Base-by-base conservation (phyloP, 2,888 invertebrate genomes). In the Drosophila anomelani region DNA sequence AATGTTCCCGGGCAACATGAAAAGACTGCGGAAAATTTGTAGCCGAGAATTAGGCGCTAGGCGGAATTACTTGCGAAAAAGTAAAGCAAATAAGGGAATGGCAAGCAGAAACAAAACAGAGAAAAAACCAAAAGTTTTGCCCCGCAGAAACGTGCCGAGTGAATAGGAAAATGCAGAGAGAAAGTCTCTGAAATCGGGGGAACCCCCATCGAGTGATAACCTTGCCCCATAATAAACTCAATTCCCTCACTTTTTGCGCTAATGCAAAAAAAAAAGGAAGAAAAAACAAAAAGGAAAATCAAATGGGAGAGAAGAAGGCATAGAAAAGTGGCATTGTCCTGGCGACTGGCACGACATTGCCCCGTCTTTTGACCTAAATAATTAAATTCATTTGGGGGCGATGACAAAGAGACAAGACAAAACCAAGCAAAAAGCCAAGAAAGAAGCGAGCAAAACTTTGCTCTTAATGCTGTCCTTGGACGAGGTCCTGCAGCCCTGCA, bases 331-430 rank as follows among this genome's bases (percentile, higher is more conserved):
- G 68, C 79, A 84, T 86, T 84, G 84, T 84, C 80, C 69, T 77
- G 75, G 75, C 81, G 83, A 79, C 79, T 75, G 79, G 70, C 66
- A 78, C 78, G 75, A 79, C 73, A 76, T 69, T 44, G 44, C 64
- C 58, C 47, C 67, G 73, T 80, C 82, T 77, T 85, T 82, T 87
- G 87, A 86, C 88, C 87, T 77, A 85, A 82, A 88, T 87, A 87
- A 87, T 87, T 87, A 86, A 88, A 86, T 86, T 86, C 79, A 79
- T 68, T 75, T 60, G 56, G 71, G 61, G 54, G 47, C 67, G 53
- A 44, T 46, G 53, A 44, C 56, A 39, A 41, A 62, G 20, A 54
- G 38, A n/a, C 36, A 71, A 51, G 59, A 39, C 26, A 17, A 43
- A 41, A 32, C 43, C 17, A 34, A 15, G 47, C 39, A 47, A 36